Evolutionary conservation across 2,888 invertebrate species (phyloP), one percentile per base, ranked within the genome.

Genomic region (Yponomeuta plumbellus): DNA sequence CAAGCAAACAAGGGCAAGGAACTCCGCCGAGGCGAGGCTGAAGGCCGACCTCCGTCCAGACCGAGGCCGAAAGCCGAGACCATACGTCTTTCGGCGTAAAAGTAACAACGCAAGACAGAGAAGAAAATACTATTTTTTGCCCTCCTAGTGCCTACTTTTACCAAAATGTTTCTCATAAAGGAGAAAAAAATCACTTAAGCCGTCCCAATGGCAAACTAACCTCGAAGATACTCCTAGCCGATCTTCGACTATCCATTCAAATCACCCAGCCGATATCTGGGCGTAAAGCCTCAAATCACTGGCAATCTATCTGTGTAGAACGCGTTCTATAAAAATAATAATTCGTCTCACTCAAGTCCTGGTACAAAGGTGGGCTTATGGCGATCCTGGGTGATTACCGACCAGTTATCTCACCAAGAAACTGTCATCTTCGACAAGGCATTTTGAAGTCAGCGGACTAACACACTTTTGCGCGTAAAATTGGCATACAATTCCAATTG

Each of bases 241-340:
- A 57, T 26, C 56, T 56, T 23, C 56, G 8, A 23, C 56, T 10
- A 23, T 11, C 65, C 34, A 34, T 64, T 56, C 23, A 65, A 65
- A 65, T 78, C 76, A 75, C 76, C 77, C 74, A 76, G 75, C 74
- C 76, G 71, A 78, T 78, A 76, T 76, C 77, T 80, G 82, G 81
- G 56, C 58, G 68, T 61, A 84, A 85, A 85, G 85, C 84, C 78
- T 84, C 80, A 80, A 87, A 86, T 88, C 86, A 83, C 83, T 74
- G 79, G 80, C 86, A 83, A 88, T 88, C 86, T 84, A 84, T 86
- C 83, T 78, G 80, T 81, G 80, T 77, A 66, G 56, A 84, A 80
- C 79, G 78, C 79, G 80, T 80, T 83, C 85, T 84, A 85, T 87
- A 86, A 88, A 88, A 88, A 87, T 87, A 86, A 87, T 88, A 86